Percentiles rank a stretch among this genome's conserved stretches.
phyloP scores from a whole-genome alignment of 2,797 vertebrate genomes.

The Helarctos malayanus region DNA sequence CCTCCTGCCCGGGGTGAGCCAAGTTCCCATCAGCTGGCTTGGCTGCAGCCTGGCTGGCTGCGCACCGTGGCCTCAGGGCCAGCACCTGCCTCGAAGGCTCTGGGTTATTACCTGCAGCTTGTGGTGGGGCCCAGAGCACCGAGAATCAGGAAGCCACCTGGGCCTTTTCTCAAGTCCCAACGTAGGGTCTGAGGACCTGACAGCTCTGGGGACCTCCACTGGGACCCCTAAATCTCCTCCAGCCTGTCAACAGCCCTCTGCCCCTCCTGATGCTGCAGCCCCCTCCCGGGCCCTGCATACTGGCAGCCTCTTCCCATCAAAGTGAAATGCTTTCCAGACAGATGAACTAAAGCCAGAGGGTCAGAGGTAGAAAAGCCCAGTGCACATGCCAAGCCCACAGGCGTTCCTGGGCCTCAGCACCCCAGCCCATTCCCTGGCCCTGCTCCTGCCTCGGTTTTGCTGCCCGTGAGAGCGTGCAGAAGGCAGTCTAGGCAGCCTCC shows the following conservation, averaged over 20 bases:
- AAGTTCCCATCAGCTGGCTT: neutral
- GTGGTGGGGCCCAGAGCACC: fast-evolving
- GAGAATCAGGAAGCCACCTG: neutral
- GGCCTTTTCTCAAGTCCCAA: neutral
- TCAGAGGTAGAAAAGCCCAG: neutral
- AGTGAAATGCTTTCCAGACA: neutral
- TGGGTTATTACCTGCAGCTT: neutral
- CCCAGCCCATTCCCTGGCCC: neutral
- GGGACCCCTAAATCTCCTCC: neutral
- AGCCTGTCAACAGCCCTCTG: neutral
- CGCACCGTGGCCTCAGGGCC: fast-evolving
- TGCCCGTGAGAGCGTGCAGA: fast-evolving
- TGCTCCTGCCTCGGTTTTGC: neutral
- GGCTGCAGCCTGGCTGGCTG: neutral
- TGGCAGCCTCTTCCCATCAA: neutral
- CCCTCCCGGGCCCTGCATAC: neutral
- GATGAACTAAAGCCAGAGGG: neutral
- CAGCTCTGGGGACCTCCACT: neutral
- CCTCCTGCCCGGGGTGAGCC: neutral
- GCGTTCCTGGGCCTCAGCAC: fast-evolving
- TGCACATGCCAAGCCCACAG: neutral
- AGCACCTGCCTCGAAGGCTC: neutral
- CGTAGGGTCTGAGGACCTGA: neutral
- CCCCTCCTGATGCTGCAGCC: neutral
- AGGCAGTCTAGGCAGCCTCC: neutral